These are phyloP conservation scores for Sitta europaea DNA, from an alignment of 2,113 vertebrate species.

Conservation along the genomic window DNA sequence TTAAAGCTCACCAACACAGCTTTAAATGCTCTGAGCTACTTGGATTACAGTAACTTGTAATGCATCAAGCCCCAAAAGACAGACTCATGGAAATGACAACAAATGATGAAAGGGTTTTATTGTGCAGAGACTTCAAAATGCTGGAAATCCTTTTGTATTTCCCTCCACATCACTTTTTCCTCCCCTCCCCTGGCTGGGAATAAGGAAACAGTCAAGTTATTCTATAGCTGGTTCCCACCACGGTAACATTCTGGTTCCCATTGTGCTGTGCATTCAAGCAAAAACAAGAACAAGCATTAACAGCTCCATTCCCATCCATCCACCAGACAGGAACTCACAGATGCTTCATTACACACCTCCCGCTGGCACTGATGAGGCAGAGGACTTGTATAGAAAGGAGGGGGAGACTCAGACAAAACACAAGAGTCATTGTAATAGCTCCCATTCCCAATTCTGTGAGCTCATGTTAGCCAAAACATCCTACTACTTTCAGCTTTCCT, in stretches of 20 bases:
- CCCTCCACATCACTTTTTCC: neutral
- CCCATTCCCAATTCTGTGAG: neutral
- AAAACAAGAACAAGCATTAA: constrained; percentile 39
- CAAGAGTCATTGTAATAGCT: constrained; percentile 34
- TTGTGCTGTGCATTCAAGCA: constrained; percentile 40
- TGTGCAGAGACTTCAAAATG: constrained; percentile 37
- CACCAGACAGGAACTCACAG: constrained; percentile 18
- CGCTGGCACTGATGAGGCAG: constrained; percentile 34
- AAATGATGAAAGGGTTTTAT: constrained; percentile 26
- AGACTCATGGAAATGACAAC: neutral
- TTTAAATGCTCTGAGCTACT: neutral
- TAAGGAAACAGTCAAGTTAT: constrained; percentile 40
- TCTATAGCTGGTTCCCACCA: constrained; percentile 53
- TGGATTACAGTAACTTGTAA: neutral
- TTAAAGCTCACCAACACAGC: neutral
- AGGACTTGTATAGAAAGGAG: constrained; percentile 26
- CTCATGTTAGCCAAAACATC: constrained; percentile 12
- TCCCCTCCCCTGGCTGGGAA: constrained; percentile 1
- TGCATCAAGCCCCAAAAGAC: neutral
- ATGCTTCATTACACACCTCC: constrained; percentile 59
- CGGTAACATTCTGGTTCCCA: neutral
- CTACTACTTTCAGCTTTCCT: neutral
- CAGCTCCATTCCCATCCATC: constrained; percentile 48
- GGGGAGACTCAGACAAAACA: constrained; percentile 20
- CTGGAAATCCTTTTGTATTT: constrained; percentile 37